Evolutionary conservation across 2,888 invertebrate genomes (phyloP), one percentile per base, ranked within the genome.

Genomic region (Entomobrya multifasciata): DNA sequence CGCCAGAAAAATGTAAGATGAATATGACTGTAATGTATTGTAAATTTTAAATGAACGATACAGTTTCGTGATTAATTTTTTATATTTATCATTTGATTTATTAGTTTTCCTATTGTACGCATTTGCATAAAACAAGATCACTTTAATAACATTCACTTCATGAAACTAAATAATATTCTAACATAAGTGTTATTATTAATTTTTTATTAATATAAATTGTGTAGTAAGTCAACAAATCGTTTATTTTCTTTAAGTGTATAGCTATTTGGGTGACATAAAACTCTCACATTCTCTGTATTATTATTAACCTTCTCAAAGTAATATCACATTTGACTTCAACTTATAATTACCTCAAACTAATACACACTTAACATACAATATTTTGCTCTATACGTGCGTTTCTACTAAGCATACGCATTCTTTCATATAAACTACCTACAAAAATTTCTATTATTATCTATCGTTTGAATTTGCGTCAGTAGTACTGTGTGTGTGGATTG

Each of bases 251-350:
- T 74, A 55, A 74, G 52, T 86, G 41, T 57, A 36, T 20, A 22
- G 17, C 15, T 11, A 57, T 70, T 55, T 60, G 70, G 57, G 65
- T 55, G 78, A 82, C 87, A 83, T 77, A 87, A 87, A 82, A 78
- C 82, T 87, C 65, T 78, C 87, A 83, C 87, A 70, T 87, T 87
- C 82, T 82, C 78, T 10, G 70, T 72, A 70, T 85, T n/a, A 57
- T 25, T 74, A 76, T 36, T 36, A 52, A 55, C 70, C n/a, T 67
- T 82, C 72, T 77, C 76, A 55, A 77, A 13, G 82, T 87, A 87
- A 87, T 87, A 87, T 87, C 87, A 87, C 87, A 87, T 87, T 87
- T 87, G 87, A 87, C 82, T 87, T 82, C 55, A 67, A 67, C 22
- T 60, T 86, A 78, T 55, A 36, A 36, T 36, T 55, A 17, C 36